These are phyloP conservation scores for Macrostomum lignano DNA, from an alignment of 1,140 invertebrate species.

Conservation along the genomic window DNA sequence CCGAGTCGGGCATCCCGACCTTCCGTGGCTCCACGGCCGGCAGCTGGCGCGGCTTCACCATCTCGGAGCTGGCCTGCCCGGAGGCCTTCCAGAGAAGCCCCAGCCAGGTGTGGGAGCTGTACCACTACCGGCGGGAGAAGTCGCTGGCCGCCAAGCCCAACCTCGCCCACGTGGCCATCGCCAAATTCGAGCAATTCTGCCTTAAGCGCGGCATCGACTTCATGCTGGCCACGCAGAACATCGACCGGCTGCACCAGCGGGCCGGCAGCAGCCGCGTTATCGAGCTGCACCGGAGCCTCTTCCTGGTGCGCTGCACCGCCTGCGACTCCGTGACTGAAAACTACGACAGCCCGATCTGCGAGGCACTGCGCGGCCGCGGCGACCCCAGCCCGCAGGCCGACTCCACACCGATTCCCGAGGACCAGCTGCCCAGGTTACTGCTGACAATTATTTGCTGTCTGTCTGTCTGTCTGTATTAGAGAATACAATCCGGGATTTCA, in stretches of 20 bases:
- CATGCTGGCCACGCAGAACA: conserved; percentile 26
- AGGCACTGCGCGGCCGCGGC: conserved; percentile 29
- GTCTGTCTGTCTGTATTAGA: no score
- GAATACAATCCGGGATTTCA: no score
- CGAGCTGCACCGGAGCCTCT: conserved; percentile 36
- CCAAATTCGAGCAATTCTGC: conserved; percentile 40
- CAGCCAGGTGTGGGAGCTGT: conserved; percentile 48
- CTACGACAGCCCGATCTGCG: conserved; percentile 49
- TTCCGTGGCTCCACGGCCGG: conserved; percentile 47
- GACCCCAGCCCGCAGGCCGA: neutral
- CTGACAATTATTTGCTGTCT: no score
- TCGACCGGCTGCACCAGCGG: conserved; percentile 22
- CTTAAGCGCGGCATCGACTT: conserved; percentile 32
- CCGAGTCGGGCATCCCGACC: conserved; percentile 50
- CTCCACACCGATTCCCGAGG: no score
- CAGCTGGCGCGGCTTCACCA: no score
- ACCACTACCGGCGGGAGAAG: conserved; percentile 41
- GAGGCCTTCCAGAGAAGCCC: conserved; percentile 37
- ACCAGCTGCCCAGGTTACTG: no score
- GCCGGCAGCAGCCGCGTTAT: conserved; percentile 22
- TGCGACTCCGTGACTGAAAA: conserved; percentile 42
- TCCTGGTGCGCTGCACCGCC: conserved; percentile 47
- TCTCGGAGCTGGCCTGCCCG: conserved; percentile 38
- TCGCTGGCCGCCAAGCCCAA: conserved; percentile 38
- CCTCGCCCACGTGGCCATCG: conserved; percentile 50